These are phyloP conservation scores for Lipophrys pholis DNA, from an alignment of 2,113 vertebrate species.

Conservation along the genomic window DNA sequence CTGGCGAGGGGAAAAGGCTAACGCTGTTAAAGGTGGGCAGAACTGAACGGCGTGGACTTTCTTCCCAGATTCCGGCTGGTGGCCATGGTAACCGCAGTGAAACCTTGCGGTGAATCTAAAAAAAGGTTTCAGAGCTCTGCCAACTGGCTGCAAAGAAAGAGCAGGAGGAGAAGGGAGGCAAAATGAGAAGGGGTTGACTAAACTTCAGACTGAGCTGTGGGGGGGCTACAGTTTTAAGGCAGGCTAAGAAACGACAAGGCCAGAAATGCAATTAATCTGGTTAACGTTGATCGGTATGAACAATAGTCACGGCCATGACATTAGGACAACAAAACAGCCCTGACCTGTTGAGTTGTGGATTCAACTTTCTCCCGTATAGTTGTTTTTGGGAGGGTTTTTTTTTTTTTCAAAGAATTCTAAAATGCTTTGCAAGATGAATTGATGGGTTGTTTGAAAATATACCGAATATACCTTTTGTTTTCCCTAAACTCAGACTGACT, in stretches of 20 bases:
- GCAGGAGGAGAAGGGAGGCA: neutral
- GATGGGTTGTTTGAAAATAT: no score
- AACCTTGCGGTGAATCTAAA: constrained; percentile 29
- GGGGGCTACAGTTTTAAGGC: constrained; percentile 4
- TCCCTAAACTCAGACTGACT: no score
- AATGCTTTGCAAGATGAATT: no score
- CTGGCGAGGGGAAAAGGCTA: constrained; percentile 2
- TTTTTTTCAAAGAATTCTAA: no score
- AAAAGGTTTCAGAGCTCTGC: constrained; percentile 34
- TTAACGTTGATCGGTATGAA: constrained; percentile 3
- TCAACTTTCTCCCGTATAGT: no score
- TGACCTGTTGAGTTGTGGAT: no score
- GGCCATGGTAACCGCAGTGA: constrained; percentile 57
- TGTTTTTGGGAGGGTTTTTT: no score
- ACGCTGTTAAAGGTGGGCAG: constrained; percentile 15
- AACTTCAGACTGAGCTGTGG: constrained; percentile 20
- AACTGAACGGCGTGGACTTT: constrained; percentile 14
- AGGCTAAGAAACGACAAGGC: constrained; percentile 17
- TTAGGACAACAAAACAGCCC: no score
- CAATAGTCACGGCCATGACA: no score
- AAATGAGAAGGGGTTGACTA: constrained; percentile 17
- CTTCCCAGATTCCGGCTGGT: constrained; percentile 39
- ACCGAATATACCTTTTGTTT: no score
- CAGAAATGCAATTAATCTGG: neutral
- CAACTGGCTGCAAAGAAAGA: constrained; percentile 15